Base-by-base conservation (phyloP, 2,888 invertebrate genomes). In the Coenonympha arcania region DNA sequence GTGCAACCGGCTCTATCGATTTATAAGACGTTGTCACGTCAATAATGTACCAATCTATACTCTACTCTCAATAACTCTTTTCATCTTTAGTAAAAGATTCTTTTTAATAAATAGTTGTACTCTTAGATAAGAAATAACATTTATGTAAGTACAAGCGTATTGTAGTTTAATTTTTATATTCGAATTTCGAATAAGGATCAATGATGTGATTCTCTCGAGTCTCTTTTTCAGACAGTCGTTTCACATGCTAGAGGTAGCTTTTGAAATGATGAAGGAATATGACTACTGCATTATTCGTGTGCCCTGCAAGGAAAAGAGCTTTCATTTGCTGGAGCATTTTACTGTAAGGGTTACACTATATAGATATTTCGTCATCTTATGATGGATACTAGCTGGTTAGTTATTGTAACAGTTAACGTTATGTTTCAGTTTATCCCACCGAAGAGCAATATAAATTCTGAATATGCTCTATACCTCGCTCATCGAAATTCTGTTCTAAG, bases 241-340 rank as follows among this genome's bases (percentile, higher is more conserved):
- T 40, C 88, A 90, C 56, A 82, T 92, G 41, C 71, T 93, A 9
- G 87, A 88, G 57, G 90, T 89, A 0, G 88, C 91, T 0, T 93
- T 92, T 68, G 89, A 91, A 62, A 81, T 89, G 31, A 91, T 89
- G 73, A 90, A 90, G 1, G 76, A 89, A 3, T 82, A 86, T 19
- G 91, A 93, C 39, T 93, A 90, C 58, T 89, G 90, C 58, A 69
- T 90, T 9, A 80, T 90, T 33, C 78, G 88, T 0, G 62, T 89
- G 1, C 91, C 90, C 0, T 76, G 84, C 28, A 70, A 73, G 0
- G 76, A 79, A 6, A 78, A 73, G 2, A 71, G 67, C 39, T 85
- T 88, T 50, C 67, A 83, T 0, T 66, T 90, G 37, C 69, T 90
- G 4, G 76, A 86, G 50, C 79, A 88, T 66, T 90, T 90, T 63